These are phyloP conservation scores for Anoplophora glabripennis DNA, from an alignment of 1,140 invertebrate species.

Conservation along the genomic window DNA sequence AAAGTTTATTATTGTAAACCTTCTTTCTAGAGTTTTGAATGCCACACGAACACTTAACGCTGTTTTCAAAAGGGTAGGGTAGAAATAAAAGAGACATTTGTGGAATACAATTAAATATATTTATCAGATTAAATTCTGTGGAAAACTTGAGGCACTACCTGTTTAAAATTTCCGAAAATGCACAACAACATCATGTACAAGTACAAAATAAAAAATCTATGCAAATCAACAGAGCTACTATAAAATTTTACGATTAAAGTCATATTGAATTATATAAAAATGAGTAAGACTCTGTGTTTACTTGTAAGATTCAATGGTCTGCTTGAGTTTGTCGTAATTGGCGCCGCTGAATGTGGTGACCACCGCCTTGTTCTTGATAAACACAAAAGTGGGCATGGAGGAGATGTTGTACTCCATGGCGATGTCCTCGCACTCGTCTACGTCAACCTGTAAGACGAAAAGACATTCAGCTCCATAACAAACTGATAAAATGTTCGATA, in stretches of 20 bases:
- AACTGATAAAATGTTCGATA: too few relatives aligned
- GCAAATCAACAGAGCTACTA: constrained; percentile 5
- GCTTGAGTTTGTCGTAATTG: constrained; percentile 69
- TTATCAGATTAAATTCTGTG: too few relatives aligned
- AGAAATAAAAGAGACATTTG: too few relatives aligned
- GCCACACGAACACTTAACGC: too few relatives aligned
- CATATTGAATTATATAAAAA: constrained; percentile 8
- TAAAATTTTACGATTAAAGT: neutral
- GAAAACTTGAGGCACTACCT: too few relatives aligned
- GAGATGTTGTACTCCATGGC: constrained; percentile 75
- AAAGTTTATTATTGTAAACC: too few relatives aligned
- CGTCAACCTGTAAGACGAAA: constrained; percentile 72
- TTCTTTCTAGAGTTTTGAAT: too few relatives aligned
- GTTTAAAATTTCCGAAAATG: constrained; percentile 4
- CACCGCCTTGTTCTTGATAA: constrained; percentile 74
- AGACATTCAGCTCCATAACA: neutral
- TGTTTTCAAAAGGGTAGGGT: too few relatives aligned
- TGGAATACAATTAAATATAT: too few relatives aligned
- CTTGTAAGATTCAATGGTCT: constrained; percentile 60
- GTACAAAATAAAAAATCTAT: constrained; percentile 15
- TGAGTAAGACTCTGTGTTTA: constrained; percentile 34
- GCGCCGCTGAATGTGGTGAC: constrained; percentile 77
- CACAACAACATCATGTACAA: constrained; percentile 1
- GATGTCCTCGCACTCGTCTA: constrained; percentile 85
- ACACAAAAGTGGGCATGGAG: constrained; percentile 92